Percentiles rank a stretch among this genome's conserved stretches.
These are phyloP conservation scores for Mastacembelus armatus DNA, from an alignment of 2,797 vertebrate species.

Conservation along the genomic window DNA sequence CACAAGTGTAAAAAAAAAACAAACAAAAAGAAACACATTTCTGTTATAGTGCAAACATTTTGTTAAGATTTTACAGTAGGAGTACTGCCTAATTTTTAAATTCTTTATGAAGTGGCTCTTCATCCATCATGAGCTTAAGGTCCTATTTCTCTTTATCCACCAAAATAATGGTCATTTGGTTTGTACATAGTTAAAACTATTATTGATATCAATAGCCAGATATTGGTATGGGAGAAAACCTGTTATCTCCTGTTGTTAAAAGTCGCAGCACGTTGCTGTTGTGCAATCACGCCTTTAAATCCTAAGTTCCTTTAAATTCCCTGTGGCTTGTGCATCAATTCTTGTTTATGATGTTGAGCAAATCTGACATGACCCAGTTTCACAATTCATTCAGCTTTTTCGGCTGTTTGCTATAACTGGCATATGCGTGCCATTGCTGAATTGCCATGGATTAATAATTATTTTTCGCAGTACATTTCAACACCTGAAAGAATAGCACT, in stretches of 20 bases:
- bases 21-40: too few relatives aligned
- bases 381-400: slow-evolving; percentile 37
- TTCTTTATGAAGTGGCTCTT: too few relatives aligned
- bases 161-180: slow-evolving; percentile 13
- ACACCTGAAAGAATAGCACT: background rate
- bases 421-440: slow-evolving; percentile 16
- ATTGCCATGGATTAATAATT: slow-evolving; percentile 43
- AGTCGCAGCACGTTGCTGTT: slow-evolving; percentile 31
- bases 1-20: slow-evolving; percentile 1
- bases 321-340: slow-evolving; percentile 38
- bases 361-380: slow-evolving; percentile 65
- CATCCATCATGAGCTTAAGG: background rate
- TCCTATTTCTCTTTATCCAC: background rate
- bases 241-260: slow-evolving; percentile 12
- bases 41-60: too few relatives aligned
- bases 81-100: too few relatives aligned
- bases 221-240: slow-evolving; percentile 8
- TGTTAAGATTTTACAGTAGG: too few relatives aligned
- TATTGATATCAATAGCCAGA: slow-evolving; percentile 17
- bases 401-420: slow-evolving; percentile 14
- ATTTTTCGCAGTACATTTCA: slow-evolving; percentile 24
- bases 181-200: slow-evolving; percentile 4
- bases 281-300: too few relatives aligned
- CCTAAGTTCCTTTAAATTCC: slow-evolving; percentile 29
- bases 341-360: slow-evolving; percentile 50